Conservation (phyloP, 2,113 vertebrate genomes). For the Crotalus helleri region DNA sequence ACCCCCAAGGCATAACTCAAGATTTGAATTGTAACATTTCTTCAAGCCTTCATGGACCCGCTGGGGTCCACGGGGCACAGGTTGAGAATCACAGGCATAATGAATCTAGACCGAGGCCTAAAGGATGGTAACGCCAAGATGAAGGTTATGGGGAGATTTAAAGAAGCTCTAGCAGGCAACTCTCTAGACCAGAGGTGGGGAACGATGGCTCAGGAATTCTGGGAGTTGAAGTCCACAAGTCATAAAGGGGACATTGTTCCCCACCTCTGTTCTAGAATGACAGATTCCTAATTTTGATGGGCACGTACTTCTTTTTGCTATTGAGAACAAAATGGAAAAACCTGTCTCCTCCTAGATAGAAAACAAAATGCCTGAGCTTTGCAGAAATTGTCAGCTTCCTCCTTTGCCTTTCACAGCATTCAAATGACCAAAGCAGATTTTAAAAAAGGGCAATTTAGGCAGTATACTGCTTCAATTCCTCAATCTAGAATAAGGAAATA, state of each 20-base stretch:
- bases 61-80: too few species aligned
- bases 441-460: not conserved
- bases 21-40: too few species aligned
- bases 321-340: not conserved
- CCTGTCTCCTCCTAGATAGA: not conserved
- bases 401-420: not conserved
- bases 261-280: not conserved
- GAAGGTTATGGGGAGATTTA: not conserved
- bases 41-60: too few species aligned
- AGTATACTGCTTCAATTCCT: not conserved
- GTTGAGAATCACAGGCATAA: too few species aligned
- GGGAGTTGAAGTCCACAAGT: too few species aligned
- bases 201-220: too few species aligned
- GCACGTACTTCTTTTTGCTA: not conserved
- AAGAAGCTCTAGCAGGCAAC: not conserved
- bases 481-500: not conserved
- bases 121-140: not conserved
- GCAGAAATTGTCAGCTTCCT: not conserved
- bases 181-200: not conserved
- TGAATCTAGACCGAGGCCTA: not conserved
- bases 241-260: too few species aligned
- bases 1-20: too few species aligned
- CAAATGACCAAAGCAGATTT: not conserved
- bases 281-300: not conserved
- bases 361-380: not conserved